Base-by-base conservation (phyloP, 2,888 invertebrate species). In the Drosophila sordidula region DNA sequence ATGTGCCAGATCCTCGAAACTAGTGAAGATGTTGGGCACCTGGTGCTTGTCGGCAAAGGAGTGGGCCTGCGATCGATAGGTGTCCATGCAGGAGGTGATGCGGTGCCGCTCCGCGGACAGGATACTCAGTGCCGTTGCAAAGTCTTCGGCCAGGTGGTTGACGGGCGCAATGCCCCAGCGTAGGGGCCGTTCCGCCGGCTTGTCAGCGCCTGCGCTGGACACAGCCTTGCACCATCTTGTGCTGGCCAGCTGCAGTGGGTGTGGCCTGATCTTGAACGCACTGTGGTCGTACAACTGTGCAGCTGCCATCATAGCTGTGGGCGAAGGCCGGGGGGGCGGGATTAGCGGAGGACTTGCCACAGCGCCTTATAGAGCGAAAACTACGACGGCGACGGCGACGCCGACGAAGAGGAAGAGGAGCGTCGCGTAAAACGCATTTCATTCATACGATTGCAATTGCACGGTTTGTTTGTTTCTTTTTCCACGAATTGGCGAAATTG, bases 111-210 rank as follows among this genome's bases (percentile, higher is more conserved):
- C 93, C 4, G 91, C 70, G 0, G 95, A 93, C 51, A 96, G 92
- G 6, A 94, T 94, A 56, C 93, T 93, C 71, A 96, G 76, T 6
- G 96, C 96, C 0, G 94, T 94, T 11, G 95, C 94, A 92, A 98
- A 98, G 91, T 98, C 98, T 90, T 95, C 94, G 44, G 95, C 95
- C 81, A 97, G 97, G 93, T 95, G 95, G 1, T 97, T 97, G 42
- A 96, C 95, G 36, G 96, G 95, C 0, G 95, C 95, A 75, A 98
- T 95, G 50, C 97, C 98, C 98, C 98, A 98, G 12, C 86, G 76
- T 5, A 89, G 36, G 1, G 57, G 64, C 22, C 22, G 18, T 9
- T 9, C 32, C 42, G n/a, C 4, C n/a, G 34, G 25, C 14, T 26
- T 3, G 0, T n/a, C n/a, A 1, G 2, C 5, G 41, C 5, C 11